Evolutionary conservation across 1,140 invertebrate genomes (phyloP), one percentile per base, ranked within the genome.

Genomic region (Mesaphorura yosii): DNA sequence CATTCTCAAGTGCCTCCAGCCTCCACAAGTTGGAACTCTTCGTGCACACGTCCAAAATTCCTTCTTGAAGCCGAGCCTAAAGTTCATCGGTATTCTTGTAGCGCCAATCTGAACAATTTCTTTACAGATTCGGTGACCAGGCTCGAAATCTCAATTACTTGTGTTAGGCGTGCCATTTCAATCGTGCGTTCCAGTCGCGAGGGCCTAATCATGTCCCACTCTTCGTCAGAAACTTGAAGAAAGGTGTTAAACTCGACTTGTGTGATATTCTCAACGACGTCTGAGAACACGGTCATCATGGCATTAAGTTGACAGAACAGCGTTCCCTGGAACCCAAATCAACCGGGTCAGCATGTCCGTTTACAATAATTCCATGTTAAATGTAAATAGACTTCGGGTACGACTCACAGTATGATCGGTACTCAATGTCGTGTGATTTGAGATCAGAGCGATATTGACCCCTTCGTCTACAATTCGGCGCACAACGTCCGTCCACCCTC

Each of bases 401-500:
- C 27, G 54, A 57, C 64, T 72, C 72, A 81, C 80, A 65, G 72
- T 64, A 63, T 78, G 80, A 39, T 68, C 64, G 3, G 62, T 47
- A 22, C 69, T 20, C 17, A 27, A 22, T 19, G 3, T 67, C 0
- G 84, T 83, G 5, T 71, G 68, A 66, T 89, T 89, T 57, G 81
- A 80, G 26, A 85, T 70, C 62, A 86, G 84, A 15, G 84, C 83
- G n/a, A 88, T 66, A 66, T 89, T 88, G 62, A 85, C 82, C 2
- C 86, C 86, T 67, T 88, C 85, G 2, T 71, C 70, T 22, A 86
- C 65, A 2, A 77, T 55, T 27, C 45, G 25, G 7, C 50, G 47
- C 6, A 23, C 69, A 38, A 76, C 71, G 23, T 75, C 68, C 34
- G 82, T 70, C 17, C 67, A 66, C 0, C 73, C 69, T 27, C 80